Conservation (phyloP, 2,888 invertebrate genomes). For the Nasonia oneida region DNA sequence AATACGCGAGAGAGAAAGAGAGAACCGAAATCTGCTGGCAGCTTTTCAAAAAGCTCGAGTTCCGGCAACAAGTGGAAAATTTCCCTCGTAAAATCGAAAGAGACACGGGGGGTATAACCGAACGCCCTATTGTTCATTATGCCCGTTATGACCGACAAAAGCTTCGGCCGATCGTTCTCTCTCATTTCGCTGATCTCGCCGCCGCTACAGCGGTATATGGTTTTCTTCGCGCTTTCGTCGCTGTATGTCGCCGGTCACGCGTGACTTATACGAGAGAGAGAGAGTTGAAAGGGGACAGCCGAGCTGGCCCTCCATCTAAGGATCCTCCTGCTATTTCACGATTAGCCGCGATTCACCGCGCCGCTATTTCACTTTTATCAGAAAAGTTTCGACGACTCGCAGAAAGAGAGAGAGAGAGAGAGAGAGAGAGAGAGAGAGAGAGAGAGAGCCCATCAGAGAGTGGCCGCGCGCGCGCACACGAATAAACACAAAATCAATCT, state of each 20-base stretch:
- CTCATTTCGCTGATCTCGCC: constrained; percentile 22
- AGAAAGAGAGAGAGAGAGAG: too few relatives aligned
- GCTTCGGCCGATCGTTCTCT: background rate
- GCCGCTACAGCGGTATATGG: background rate
- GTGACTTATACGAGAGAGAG: background rate
- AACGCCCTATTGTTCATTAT: background rate
- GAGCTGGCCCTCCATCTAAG: too few relatives aligned
- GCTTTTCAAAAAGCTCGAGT: constrained; percentile 3
- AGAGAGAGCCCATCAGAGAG: background rate
- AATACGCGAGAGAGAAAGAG: background rate
- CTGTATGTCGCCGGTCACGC: background rate
- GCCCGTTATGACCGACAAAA: background rate
- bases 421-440: too few relatives aligned
- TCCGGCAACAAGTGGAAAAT: constrained; percentile 12
- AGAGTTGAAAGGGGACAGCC: too few relatives aligned
- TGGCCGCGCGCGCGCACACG: background rate
- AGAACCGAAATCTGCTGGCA: constrained; percentile 6
- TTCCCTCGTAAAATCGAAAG: constrained; percentile 9
- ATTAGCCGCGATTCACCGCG: constrained; percentile 64
- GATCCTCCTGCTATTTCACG: constrained; percentile 41
- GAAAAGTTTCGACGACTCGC: background rate
- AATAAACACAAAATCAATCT: background rate
- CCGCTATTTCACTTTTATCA: background rate
- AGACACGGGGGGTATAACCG: background rate
- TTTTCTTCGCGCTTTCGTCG: background rate